Base-by-base conservation (phyloP, 1,140 invertebrate species). In the Frieseomelitta varia region DNA sequence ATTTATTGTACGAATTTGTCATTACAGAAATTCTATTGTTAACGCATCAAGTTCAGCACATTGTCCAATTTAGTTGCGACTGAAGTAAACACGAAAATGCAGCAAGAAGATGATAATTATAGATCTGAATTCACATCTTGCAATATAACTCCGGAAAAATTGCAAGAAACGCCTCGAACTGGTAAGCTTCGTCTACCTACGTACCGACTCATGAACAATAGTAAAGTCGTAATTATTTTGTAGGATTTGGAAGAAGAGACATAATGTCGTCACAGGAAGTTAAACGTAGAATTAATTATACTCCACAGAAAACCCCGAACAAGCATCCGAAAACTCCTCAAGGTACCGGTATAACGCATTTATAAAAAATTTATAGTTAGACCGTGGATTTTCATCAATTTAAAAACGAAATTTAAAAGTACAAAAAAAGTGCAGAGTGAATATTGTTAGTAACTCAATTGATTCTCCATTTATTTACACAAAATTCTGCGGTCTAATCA, bases 31-130 rank as follows among this genome's bases (percentile, higher is more conserved):
- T n/a, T 53, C 27, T 19, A 30, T 53, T 58, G 67, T 56, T 71
- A 24, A 15, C n/a, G 12, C 21, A 4, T 39, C 30, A 69, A n/a
- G 51, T 53, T 39, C 27, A 39, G 1, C 24, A 56, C 6, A 56
- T 14, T 69, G 17, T 81, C 4, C 1, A 34, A 61, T 58, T 30
- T 10, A 53, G 21, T 24, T 11, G 11, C 12, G n/a, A 19, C 27
- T 12, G 12, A 55, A 84, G 34, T 21, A 65, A 76, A 78, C 11
- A 6, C 15, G 27, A 75, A n/a, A 34, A 85, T 82, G 84, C n/a
- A 69, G 15, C 53, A 68, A 30, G 63, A 81, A 12, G 83, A 84
- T 39, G 51, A 68, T 15, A 58, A 47, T 39, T 14, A 17, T 11
- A 76, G 24, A n/a, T 21, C 61, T n/a, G 21, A 34, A 55, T 63